Conservation (phyloP, 2,888 invertebrate species). For the Macrosoma leucophasiata region DNA sequence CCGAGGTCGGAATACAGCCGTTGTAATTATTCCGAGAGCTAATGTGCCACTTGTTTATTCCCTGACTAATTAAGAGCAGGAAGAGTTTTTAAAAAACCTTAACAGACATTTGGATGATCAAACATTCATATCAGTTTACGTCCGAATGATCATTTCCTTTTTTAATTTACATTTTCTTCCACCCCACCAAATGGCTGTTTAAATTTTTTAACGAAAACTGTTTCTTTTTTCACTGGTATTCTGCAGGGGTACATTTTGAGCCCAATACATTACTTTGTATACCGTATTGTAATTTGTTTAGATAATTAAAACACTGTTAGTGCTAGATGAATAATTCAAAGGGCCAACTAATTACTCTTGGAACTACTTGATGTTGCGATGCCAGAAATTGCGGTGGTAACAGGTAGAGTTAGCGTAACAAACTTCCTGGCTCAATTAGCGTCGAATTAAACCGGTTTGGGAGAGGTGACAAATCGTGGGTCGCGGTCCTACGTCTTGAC, state of each 20-base stretch:
- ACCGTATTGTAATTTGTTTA: too few relatives aligned
- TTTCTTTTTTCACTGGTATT: too few relatives aligned
- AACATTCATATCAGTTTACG: constrained; percentile 58
- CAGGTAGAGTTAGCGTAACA: constrained; percentile 44
- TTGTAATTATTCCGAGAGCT: constrained; percentile 71
- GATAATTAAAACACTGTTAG: too few relatives aligned
- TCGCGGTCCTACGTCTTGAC: constrained; percentile 61
- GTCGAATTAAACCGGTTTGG: constrained; percentile 63
- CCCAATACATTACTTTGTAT: too few relatives aligned
- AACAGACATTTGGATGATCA: constrained; percentile 55
- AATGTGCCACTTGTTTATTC: constrained; percentile 73
- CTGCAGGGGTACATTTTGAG: too few relatives aligned
- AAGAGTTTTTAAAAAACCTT: constrained; percentile 60
- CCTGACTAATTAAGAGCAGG: constrained; percentile 70
- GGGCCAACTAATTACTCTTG: constrained; percentile 35
- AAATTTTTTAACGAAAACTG: too few relatives aligned
- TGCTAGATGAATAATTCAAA: constrained; percentile 47
- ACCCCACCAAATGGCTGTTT: constrained; percentile 11
- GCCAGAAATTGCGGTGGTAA: constrained; percentile 54
- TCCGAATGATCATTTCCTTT: constrained; percentile 39
- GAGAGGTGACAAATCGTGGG: constrained; percentile 72
- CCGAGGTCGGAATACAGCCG: constrained; percentile 35
- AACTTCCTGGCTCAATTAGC: constrained; percentile 69
- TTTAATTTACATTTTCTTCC: constrained; percentile 39
- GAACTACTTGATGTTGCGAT: constrained; percentile 47